Percentiles rank a stretch among this genome's conserved stretches.
Evolutionary conservation across 2,888 invertebrate species (phyloP).

Genomic region (Dione juno): DNA sequence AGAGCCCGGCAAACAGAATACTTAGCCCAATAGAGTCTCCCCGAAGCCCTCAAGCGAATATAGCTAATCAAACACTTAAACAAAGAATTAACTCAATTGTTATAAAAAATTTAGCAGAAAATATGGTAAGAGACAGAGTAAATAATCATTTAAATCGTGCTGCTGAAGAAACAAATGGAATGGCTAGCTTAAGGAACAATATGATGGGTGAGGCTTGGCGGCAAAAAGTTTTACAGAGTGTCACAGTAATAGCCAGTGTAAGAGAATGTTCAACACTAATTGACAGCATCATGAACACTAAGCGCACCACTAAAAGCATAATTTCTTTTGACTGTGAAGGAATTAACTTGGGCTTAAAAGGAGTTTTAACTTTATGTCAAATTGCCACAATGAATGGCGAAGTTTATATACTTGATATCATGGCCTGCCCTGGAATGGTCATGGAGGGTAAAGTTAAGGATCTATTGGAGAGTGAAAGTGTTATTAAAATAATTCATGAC

Average conservation of each 20-base stretch:
- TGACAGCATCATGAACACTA: constrained; percentile 87
- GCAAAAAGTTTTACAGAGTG: constrained; percentile 90
- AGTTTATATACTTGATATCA: constrained; percentile 94
- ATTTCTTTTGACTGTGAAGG: constrained; percentile 97
- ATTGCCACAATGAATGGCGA: constrained; percentile 92
- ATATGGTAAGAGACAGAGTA: constrained; percentile 84
- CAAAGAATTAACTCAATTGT: constrained; percentile 94
- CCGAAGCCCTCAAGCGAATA: constrained; percentile 75
- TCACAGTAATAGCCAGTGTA: constrained; percentile 90
- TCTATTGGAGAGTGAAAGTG: constrained; percentile 90
- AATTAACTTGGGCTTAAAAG: constrained; percentile 94
- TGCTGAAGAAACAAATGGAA: constrained; percentile 74
- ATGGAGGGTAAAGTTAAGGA: constrained; percentile 90
- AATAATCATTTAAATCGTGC: constrained; percentile 77
- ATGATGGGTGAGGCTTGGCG: constrained; percentile 90
- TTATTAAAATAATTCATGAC: constrained; percentile 96
- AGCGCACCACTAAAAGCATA: constrained; percentile 82
- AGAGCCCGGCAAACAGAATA: constrained; percentile 77
- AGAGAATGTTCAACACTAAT: constrained; percentile 91
- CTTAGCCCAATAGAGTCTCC: constrained; percentile 81
- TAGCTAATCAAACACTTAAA: constrained; percentile 90
- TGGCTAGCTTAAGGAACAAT: constrained; percentile 71
- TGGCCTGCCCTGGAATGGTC: constrained; percentile 91
- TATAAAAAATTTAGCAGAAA: constrained; percentile 94
- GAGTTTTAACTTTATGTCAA: constrained; percentile 93